phyloP scores from a whole-genome alignment of 2,113 vertebrate genomes.

The Mastomys natalensis region DNA sequence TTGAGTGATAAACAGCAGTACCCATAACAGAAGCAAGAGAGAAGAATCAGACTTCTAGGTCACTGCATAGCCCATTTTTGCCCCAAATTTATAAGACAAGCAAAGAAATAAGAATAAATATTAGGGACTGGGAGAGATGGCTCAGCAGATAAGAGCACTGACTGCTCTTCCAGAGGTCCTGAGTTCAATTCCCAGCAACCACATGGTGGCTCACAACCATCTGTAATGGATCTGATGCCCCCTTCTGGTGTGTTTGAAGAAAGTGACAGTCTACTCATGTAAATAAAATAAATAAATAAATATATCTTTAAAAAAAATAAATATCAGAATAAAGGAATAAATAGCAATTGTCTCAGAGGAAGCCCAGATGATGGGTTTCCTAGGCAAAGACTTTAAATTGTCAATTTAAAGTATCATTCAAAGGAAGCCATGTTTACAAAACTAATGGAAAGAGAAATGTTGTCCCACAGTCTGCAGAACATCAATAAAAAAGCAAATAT shows the following conservation, averaged over 20 bases:
- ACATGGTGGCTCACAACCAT: too few species aligned
- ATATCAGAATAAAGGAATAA: slow-evolving; percentile 1
- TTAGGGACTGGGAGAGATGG: too few species aligned
- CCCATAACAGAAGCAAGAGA: too few species aligned
- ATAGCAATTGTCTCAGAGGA: slow-evolving; percentile 23
- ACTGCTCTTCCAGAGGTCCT: too few species aligned
- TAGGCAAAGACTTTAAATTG: background rate
- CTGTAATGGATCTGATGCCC: too few species aligned
- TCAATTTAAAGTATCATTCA: background rate
- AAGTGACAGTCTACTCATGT: too few species aligned
- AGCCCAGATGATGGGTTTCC: background rate
- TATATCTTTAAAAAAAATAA: background rate
- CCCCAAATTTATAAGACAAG: background rate
- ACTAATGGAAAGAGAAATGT: slow-evolving; percentile 14
- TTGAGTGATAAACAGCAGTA: background rate
- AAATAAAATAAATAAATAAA: too few species aligned
- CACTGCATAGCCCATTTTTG: background rate
- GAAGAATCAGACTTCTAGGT: background rate
- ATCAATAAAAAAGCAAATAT: background rate
- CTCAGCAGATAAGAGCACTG: too few species aligned
- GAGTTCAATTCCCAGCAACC: too few species aligned
- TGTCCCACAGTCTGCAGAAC: background rate
- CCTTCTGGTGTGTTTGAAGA: too few species aligned
- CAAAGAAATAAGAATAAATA: background rate
- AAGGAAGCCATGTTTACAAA: background rate